phyloP scores from a whole-genome alignment of 2,113 vertebrate species.

The Oreochromis aureus region DNA sequence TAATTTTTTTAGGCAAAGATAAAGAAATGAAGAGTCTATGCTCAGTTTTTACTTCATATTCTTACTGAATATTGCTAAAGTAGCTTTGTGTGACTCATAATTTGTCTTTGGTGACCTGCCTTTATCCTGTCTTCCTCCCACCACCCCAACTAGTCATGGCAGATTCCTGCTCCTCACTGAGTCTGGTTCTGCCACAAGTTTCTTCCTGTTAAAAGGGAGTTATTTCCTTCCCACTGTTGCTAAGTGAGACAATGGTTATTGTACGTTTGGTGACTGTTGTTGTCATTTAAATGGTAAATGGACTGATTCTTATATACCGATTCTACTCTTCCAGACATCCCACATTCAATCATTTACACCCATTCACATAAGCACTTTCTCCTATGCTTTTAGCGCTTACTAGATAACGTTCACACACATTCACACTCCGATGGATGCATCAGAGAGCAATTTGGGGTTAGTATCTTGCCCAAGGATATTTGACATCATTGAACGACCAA shows the following conservation, averaged over 20 bases:
- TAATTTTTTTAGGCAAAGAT: neutral
- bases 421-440: neutral
- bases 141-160: neutral
- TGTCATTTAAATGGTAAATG: neutral
- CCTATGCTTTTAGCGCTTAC: neutral
- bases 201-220: neutral
- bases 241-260: neutral
- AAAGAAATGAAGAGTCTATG: neutral
- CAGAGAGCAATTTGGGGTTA: neutral
- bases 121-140: neutral
- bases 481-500: neutral
- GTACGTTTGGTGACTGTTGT: neutral
- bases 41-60: neutral
- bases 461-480: neutral
- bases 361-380: neutral
- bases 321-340: neutral
- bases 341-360: neutral
- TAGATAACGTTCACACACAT: neutral
- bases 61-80: neutral
- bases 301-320: neutral
- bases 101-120: neutral
- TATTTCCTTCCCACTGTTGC: neutral
- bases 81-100: neutral
- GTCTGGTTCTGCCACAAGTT: neutral
- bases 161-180: neutral